phyloP scores from a whole-genome alignment of 2,113 vertebrate species.

The Rhynchomys soricoides region DNA sequence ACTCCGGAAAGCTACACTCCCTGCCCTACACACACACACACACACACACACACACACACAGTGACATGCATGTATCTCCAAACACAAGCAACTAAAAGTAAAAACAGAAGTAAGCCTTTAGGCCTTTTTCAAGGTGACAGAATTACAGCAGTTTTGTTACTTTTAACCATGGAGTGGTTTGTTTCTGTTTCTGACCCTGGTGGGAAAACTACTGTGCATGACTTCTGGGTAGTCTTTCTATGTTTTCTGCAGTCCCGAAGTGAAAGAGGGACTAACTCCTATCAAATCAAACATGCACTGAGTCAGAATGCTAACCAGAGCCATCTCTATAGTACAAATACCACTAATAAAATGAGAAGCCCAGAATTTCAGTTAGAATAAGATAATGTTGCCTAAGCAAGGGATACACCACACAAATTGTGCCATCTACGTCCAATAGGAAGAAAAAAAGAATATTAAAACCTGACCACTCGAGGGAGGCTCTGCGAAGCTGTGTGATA shows the following conservation, averaged over 20 bases:
- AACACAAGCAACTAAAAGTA: neutral
- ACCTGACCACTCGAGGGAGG: neutral
- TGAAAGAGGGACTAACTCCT: neutral
- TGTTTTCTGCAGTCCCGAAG: neutral
- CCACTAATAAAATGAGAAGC: neutral
- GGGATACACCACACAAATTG: neutral
- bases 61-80: neutral
- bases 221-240: conserved; percentile 31
- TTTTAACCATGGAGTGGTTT: conserved; percentile 7
- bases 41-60: fast-evolving
- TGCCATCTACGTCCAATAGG: neutral
- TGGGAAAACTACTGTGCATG: neutral
- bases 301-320: neutral
- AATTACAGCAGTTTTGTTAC: neutral
- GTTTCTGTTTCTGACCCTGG: conserved; percentile 45
- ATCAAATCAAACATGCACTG: neutral
- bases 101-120: neutral
- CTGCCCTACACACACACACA: too few relatives aligned
- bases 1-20: neutral
- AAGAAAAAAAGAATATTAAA: conserved; percentile 35
- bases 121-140: conserved; percentile 43
- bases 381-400: neutral
- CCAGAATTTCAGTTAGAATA: neutral
- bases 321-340: neutral
- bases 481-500: neutral